These are phyloP conservation scores for Verasper variegatus DNA, from an alignment of 2,113 vertebrate genomes.

Conservation along the genomic window DNA sequence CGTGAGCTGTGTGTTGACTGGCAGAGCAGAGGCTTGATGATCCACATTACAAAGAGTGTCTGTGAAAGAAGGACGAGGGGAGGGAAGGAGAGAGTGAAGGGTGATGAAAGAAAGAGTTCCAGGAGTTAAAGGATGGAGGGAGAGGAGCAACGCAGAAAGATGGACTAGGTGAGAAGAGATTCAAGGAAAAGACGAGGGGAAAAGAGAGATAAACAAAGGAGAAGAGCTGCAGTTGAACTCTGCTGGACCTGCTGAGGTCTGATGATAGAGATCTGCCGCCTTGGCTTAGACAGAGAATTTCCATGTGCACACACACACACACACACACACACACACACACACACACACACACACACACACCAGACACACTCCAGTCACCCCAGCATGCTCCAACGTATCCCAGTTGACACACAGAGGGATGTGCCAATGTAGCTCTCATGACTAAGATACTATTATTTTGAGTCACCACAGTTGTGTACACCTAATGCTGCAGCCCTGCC, in stretches of 20 bases:
- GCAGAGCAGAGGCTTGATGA: constrained; percentile 7
- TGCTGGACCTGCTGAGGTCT: constrained; percentile 52
- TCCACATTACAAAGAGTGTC: constrained; percentile 46
- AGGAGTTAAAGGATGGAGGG: constrained; percentile 5
- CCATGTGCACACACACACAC: neutral
- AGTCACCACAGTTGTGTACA: too few species aligned
- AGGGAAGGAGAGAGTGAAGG: constrained; percentile 52
- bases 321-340: neutral
- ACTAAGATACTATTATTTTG: too few species aligned
- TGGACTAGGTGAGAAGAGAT: constrained; percentile 45
- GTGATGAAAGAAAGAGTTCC: neutral
- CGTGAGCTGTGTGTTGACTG: constrained; percentile 46
- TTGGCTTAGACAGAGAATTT: constrained; percentile 38
- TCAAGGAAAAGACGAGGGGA: constrained; percentile 17
- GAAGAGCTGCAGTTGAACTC: constrained; percentile 55
- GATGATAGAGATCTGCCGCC: constrained; percentile 67
- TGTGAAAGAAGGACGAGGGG: neutral
- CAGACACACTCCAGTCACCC: constrained; percentile 7
- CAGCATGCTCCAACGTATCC: constrained; percentile 34
- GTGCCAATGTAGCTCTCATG: too few species aligned
- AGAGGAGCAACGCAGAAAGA: constrained; percentile 39
- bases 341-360: too few species aligned
- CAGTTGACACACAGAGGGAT: constrained; percentile 31
- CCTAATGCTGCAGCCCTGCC: too few species aligned
- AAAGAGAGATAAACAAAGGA: constrained; percentile 49